Evolutionary conservation across 2,797 vertebrate species (phyloP).

Genomic region (Eleutherodactylus coqui): DNA sequence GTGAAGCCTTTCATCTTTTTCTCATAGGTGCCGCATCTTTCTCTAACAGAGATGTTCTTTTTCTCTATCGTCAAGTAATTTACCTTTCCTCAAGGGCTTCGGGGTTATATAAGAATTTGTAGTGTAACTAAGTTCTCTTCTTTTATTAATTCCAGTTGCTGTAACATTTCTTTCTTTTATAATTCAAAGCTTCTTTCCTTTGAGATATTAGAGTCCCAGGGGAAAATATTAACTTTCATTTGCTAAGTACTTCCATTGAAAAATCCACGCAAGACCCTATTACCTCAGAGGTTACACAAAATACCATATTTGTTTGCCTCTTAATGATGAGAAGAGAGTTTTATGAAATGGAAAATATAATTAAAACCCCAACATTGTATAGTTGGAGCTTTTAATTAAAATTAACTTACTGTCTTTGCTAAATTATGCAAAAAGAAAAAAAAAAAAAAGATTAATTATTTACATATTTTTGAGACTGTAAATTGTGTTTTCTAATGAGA

Average conservation of each 20-base stretch:
- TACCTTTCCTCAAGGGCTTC: conserved; percentile 18
- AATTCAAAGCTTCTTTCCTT: conserved; percentile 57
- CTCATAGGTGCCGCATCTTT: conserved; percentile 2
- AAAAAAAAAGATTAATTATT: conserved; percentile 43
- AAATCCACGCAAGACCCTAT: conserved; percentile 40
- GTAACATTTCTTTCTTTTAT: conserved; percentile 50
- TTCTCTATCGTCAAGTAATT: conserved; percentile 20
- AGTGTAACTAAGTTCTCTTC: conserved; percentile 36
- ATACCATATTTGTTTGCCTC: conserved; percentile 57
- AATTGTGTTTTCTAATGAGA: conserved; percentile 38
- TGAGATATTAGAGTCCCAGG: conserved; percentile 49
- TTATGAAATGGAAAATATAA: conserved; percentile 56
- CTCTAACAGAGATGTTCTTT: conserved; percentile 35
- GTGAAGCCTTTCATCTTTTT: conserved; percentile 35
- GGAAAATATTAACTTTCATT: conserved; percentile 59
- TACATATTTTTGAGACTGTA: conserved; percentile 47
- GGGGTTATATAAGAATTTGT: conserved; percentile 38
- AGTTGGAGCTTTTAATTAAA: conserved; percentile 54
- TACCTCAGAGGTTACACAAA: conserved; percentile 51
- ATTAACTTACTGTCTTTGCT: conserved; percentile 22
- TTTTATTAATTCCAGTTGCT: conserved; percentile 55
- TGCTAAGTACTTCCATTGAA: conserved; percentile 53
- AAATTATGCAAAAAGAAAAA: too few relatives aligned
- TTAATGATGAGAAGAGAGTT: conserved; percentile 53
- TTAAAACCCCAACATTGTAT: conserved; percentile 52